phyloP scores from a whole-genome alignment of 2,113 vertebrate species.

The Heliornis fulica region DNA sequence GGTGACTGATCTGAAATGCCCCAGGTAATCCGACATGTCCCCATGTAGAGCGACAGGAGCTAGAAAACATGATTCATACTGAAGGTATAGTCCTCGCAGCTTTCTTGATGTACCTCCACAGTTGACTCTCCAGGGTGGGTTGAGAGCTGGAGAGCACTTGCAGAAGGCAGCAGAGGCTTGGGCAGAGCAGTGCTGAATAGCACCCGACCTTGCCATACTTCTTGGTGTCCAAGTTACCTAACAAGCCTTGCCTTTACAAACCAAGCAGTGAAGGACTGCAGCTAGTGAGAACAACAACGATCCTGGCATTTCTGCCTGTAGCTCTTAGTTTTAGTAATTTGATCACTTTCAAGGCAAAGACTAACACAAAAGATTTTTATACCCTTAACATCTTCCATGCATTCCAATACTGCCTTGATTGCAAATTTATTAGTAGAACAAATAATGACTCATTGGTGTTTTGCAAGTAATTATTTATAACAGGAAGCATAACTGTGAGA shows the following conservation, averaged over 20 bases:
- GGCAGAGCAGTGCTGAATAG: neutral
- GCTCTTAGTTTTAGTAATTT: neutral
- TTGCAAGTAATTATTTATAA: neutral
- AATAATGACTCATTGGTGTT: neutral
- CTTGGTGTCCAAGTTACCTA: neutral
- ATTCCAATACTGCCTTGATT: neutral
- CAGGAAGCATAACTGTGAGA: neutral
- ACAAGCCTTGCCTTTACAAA: neutral
- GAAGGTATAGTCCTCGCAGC: neutral
- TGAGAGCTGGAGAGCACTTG: neutral
- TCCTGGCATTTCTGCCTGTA: neutral
- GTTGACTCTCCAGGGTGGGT: too few species aligned
- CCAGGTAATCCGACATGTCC: neutral
- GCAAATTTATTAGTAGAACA: neutral
- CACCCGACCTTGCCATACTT: neutral
- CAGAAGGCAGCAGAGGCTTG: neutral
- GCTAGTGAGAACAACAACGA: neutral
- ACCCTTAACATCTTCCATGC: neutral
- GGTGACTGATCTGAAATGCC: neutral
- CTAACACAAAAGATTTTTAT: neutral
- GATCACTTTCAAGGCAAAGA: neutral
- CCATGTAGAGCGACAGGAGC: neutral
- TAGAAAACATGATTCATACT: neutral
- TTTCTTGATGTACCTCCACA: neutral
- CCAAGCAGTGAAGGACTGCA: neutral